Evolutionary conservation across 2,888 invertebrate genomes (phyloP), one percentile per base, ranked within the genome.

Genomic region (Volucella inflata): DNA sequence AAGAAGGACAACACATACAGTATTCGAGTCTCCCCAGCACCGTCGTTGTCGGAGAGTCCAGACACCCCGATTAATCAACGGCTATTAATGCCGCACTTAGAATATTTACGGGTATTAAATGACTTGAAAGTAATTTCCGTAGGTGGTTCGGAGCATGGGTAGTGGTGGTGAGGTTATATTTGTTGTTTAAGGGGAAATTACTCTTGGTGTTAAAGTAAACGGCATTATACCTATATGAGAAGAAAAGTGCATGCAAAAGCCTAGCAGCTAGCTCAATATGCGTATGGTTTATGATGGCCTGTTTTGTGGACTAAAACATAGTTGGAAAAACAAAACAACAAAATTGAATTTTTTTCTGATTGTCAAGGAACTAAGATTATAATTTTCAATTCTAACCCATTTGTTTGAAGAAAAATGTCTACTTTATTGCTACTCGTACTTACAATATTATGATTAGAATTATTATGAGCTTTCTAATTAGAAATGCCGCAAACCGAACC

Each of bases 61-160:
- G 89, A 89, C 88, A 87, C 83, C 88, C 87, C 90, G 91, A 91
- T 91, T 91, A 91, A 91, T 91, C 91, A 91, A 90, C 90, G 90
- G 89, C 91, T 91, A 91, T 91, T 91, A 91, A 90, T 88, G 89
- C 89, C 88, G 89, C 91, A 90, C 89, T 90, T 88, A 89, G 89
- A 88, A 91, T 90, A 91, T 91, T 90, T 90, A 90, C 90, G 90
- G 90, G 87, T 89, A 89, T 89, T 90, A 90, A 91, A 90, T 90
- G 90, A 90, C 87, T 88, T 79, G 81, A 84, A 80, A 78, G 74
- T 85, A 80, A 84, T 84, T 78, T 76, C 76, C 78, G 79, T 80
- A 75, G 87, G 83, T 80, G 75, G 81, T 76, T 78, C 81, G 68
- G 77, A 70, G 77, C 55, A 77, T 87, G 64, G 84, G 78, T 74